Evolutionary conservation across 2,888 invertebrate genomes (phyloP), one percentile per base, ranked within the genome.

Genomic region (Smittia sp.): DNA sequence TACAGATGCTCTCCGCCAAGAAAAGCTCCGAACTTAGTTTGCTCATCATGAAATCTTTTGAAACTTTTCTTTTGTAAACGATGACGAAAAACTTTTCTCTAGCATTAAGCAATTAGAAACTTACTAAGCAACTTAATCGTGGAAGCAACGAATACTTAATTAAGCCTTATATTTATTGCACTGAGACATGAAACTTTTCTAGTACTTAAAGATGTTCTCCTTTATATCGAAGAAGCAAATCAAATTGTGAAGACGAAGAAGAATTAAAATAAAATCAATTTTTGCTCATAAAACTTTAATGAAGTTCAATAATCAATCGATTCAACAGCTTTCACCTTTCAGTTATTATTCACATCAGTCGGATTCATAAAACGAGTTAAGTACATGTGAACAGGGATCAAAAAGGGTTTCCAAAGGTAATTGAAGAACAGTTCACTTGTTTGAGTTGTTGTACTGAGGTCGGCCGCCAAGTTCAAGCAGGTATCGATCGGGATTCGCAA

Each of bases 401-500:
- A 32, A 9, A 32, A 9, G 9, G 32, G 3, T 32, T 32, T n/a
- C n/a, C n/a, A n/a, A n/a, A n/a, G n/a, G n/a, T n/a, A n/a, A n/a
- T n/a, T n/a, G n/a, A n/a, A n/a, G n/a, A n/a, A 74, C 75, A 75
- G 66, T 75, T 80, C 85, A 85, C 79, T 84, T 86, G 78, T 86
- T 85, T 1, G 86, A 87, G 81, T 88, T 89, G 82, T 90, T 90
- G 82, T 93, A 93, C 79, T 91, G 90, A 74, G 90, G 89, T 25
- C 93, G 84, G 13, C 95, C 96, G 1, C 93, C 95, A 79, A 96
- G 84, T 81, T 95, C 93, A 75, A 96, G 83, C 68, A 96, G 85
- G 80, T 96, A 94, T 74, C 96, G 87, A 84, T 98, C 97, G 0
- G 97, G 96, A 84, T 96, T 95, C 80, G 97, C 96, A 79, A 94